phyloP scores from a whole-genome alignment of 2,888 invertebrate species.

The Chymomyza fuscimana region DNA sequence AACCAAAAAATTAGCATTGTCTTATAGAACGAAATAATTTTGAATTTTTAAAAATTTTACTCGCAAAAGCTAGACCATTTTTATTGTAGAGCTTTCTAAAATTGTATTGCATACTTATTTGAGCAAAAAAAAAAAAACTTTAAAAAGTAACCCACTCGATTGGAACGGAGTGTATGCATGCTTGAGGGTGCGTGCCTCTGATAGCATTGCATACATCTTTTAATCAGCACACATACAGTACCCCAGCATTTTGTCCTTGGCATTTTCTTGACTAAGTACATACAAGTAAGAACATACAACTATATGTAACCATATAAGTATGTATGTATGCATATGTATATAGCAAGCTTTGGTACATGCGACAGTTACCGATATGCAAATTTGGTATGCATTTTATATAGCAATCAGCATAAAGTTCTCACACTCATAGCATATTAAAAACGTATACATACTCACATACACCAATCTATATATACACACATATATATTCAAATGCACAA shows the following conservation, averaged over 20 bases:
- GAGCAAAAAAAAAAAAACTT: background rate
- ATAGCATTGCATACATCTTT: background rate
- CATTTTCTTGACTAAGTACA: background rate
- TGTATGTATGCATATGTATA: background rate
- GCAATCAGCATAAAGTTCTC: background rate
- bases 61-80: no score
- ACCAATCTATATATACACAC: no score
- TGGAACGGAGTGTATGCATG: background rate
- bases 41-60: no score
- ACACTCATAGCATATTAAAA: background rate
- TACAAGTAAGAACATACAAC: background rate
- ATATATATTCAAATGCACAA: background rate
- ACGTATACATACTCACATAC: background rate
- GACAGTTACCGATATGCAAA: conserved; percentile 4
- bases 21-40: no score
- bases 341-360: background rate
- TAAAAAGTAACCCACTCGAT: background rate
- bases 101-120: no score
- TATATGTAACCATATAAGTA: background rate
- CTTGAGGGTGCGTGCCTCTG: background rate
- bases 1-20: no score
- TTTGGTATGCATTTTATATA: background rate
- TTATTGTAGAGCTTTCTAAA: no score
- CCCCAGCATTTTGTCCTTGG: background rate
- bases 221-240: background rate